Conservation (phyloP, 2,888 invertebrate species). For the Himalopsyche japonica region DNA sequence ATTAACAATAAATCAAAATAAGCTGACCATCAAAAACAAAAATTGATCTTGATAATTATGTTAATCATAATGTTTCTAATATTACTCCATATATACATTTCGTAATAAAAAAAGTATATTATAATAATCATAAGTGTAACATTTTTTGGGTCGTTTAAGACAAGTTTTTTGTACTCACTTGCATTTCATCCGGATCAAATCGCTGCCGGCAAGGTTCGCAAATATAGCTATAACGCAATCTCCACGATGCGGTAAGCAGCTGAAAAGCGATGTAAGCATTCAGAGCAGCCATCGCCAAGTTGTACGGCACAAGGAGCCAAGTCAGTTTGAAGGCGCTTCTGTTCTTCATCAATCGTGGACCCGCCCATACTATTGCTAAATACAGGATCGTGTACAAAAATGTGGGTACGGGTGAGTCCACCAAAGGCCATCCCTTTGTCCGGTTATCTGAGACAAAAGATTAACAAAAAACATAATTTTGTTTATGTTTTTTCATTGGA, state of each 20-base stretch:
- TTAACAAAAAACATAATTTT: background rate
- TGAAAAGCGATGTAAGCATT: slow-evolving; percentile 84
- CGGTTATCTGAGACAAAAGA: slow-evolving; percentile 66
- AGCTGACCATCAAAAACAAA: too few relatives aligned
- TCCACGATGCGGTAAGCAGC: slow-evolving; percentile 71
- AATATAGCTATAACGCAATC: slow-evolving; percentile 79
- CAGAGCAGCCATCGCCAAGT: slow-evolving; percentile 78
- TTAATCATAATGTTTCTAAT: too few relatives aligned
- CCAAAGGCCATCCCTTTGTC: slow-evolving; percentile 83
- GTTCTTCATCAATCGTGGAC: slow-evolving; percentile 80
- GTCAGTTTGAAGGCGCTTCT: slow-evolving; percentile 75
- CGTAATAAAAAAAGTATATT: too few relatives aligned
- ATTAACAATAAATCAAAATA: too few relatives aligned
- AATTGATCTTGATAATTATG: too few relatives aligned
- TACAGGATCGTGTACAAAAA: slow-evolving; percentile 71
- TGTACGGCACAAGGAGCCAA: slow-evolving; percentile 80
- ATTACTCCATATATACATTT: too few relatives aligned
- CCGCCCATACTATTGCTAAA: slow-evolving; percentile 75
- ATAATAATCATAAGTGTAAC: too few relatives aligned
- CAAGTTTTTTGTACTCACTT: slow-evolving; percentile 60
- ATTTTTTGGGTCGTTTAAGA: background rate
- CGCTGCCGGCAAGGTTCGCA: slow-evolving; percentile 84
- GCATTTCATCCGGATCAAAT: slow-evolving; percentile 77
- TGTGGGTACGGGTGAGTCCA: slow-evolving; percentile 79
- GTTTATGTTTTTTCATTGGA: too few relatives aligned